These are phyloP conservation scores for cattle (Bos taurus) DNA, from an alignment of 2,113 vertebrate genomes.

Conservation along the genomic window DNA sequence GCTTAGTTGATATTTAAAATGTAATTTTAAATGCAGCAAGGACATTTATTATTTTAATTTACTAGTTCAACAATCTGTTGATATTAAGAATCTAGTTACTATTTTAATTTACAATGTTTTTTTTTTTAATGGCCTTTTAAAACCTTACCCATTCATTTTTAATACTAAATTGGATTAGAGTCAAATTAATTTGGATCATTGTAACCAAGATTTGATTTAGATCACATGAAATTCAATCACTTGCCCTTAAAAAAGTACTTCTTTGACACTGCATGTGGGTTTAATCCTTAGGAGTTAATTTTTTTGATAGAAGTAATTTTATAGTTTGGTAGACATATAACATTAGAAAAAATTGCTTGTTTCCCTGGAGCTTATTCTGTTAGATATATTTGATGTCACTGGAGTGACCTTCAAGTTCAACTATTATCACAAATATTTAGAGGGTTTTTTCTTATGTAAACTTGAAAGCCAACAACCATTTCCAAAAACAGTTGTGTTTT, in stretches of 20 bases:
- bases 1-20: slow-evolving; percentile 17
- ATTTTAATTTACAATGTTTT: slow-evolving; percentile 26
- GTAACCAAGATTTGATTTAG: neutral
- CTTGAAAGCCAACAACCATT: neutral
- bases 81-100: slow-evolving; percentile 39
- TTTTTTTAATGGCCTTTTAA: neutral
- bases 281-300: slow-evolving; percentile 26
- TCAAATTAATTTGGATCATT: slow-evolving; percentile 29
- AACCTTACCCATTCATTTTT: neutral
- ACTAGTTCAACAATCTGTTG: neutral
- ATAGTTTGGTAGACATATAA: slow-evolving; percentile 3
- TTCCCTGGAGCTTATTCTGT: neutral
- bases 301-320: neutral
- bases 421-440: neutral
- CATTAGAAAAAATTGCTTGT: neutral
- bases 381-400: neutral
- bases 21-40: slow-evolving; percentile 7
- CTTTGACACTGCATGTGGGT: neutral
- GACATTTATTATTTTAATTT: slow-evolving; percentile 47
- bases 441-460: neutral
- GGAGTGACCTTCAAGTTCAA: neutral
- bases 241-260: neutral
- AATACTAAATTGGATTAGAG: slow-evolving; percentile 11
- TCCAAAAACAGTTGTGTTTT: neutral
- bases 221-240: slow-evolving; percentile 21